Evolutionary conservation across 2,113 vertebrate species (phyloP).

Genomic region (Oceanodroma tethys): DNA sequence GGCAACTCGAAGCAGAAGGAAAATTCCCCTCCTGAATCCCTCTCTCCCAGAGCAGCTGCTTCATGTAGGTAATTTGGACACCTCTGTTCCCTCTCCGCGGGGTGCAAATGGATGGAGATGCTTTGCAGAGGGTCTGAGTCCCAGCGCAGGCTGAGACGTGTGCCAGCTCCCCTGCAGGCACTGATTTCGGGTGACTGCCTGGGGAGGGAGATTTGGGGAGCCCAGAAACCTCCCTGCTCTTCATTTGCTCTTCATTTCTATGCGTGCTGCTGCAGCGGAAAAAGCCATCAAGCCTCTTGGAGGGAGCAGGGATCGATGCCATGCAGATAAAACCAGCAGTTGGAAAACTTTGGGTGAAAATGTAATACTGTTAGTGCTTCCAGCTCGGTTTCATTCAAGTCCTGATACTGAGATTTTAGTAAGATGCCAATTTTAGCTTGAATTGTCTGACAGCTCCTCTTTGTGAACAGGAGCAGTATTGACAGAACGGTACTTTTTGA

Average conservation of each 20-base stretch:
- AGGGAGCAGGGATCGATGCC: not conserved
- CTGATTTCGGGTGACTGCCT: fast-evolving
- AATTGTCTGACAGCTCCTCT: conserved; percentile 31
- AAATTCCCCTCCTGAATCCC: not conserved
- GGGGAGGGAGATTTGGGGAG: not conserved
- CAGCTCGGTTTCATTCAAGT: not conserved
- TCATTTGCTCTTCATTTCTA: not conserved
- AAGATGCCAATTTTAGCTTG: not conserved
- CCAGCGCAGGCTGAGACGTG: not conserved
- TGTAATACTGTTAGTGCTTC: not conserved
- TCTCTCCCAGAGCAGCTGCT: not conserved
- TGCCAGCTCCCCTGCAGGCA: not conserved
- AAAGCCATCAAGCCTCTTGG: not conserved
- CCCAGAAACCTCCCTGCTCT: not conserved
- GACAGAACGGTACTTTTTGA: conserved; percentile 2
- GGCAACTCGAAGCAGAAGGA: not conserved
- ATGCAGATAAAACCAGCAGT: not conserved
- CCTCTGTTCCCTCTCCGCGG: not conserved
- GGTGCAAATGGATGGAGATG: not conserved
- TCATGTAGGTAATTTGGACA: not conserved
- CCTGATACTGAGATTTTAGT: not conserved
- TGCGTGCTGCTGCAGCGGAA: not conserved
- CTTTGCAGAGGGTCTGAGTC: not conserved
- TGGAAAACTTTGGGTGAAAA: conserved; percentile 4
- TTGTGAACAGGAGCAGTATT: conserved; percentile 43